These are phyloP conservation scores for Coenonympha glycerion DNA, from an alignment of 2,888 invertebrate genomes.

Conservation along the genomic window DNA sequence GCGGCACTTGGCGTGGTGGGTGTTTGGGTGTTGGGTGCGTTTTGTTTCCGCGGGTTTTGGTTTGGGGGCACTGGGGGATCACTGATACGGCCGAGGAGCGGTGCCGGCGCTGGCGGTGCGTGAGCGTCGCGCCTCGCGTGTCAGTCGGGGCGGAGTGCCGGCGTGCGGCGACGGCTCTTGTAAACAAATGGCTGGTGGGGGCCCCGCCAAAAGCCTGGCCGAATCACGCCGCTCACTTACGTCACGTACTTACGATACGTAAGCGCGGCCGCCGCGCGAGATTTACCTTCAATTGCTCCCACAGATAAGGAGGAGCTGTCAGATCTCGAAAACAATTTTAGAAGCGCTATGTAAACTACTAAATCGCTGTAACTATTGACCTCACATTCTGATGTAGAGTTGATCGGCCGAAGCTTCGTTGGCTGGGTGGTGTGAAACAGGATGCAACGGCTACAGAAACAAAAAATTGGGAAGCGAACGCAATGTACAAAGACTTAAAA, in stretches of 20 bases:
- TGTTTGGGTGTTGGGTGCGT: conserved; percentile 15
- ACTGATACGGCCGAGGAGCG: conserved; percentile 43
- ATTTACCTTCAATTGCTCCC: conserved; percentile 19
- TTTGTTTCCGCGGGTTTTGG: neutral
- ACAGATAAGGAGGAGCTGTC: conserved; percentile 11
- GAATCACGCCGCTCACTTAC: conserved; percentile 66
- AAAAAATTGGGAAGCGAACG: too few relatives aligned
- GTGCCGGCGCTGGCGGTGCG: conserved; percentile 38
- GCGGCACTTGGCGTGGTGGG: conserved; percentile 12
- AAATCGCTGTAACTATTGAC: too few relatives aligned
- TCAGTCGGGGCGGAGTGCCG: conserved; percentile 66
- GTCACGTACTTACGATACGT: conserved; percentile 50
- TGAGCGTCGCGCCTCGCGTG: conserved; percentile 55
- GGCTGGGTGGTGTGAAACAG: too few relatives aligned
- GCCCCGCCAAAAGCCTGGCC: conserved; percentile 70
- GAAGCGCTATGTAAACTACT: too few relatives aligned
- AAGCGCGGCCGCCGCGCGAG: conserved; percentile 28
- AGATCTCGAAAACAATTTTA: neutral
- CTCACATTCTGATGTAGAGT: too few relatives aligned
- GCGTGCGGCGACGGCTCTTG: conserved; percentile 61
- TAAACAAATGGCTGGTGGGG: conserved; percentile 74
- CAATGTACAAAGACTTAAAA: too few relatives aligned
- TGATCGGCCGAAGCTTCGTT: too few relatives aligned
- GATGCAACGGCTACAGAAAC: too few relatives aligned
- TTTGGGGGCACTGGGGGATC: conserved; percentile 30